Evolutionary conservation across 2,113 vertebrate species (phyloP), one percentile per base, ranked within the genome.

Genomic region (Sinocyclocheilus anophthalmus): DNA sequence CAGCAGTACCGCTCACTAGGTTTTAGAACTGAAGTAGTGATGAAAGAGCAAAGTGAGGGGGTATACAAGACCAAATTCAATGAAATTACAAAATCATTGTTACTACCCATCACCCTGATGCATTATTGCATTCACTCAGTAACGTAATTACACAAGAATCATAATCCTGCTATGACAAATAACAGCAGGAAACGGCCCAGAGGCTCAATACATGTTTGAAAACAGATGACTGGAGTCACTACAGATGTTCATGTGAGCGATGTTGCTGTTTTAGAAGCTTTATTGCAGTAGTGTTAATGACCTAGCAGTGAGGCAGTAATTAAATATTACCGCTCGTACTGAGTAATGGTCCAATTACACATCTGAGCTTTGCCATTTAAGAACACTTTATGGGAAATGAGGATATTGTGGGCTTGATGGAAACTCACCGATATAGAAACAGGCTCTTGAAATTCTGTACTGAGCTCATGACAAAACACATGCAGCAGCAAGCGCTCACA

Each of bases 401-500:
- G 81, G 81, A 73, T 72, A 30, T 50, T 70, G 45, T 53, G 73
- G 59, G 42, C 8, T 61, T 24, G 14, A 55, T 13, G 12, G 11
- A 26, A 30, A 97, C 98, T 98, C 94, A 99, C 98, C 93, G 98
- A 96, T 90, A 91, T 93, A 85, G 97, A 93, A 84, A 99, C 98
- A 22, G 98, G 97, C 92, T 99, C 96, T 72, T 98, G 96, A 93
- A 99, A 99, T 90, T 97, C 97, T 89, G 97, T 96, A 88, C 98
- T 99, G 93, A 99, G 94, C 92, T 98, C 97, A 87, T 99, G 97
- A 90, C 98, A 99, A 92, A 97, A 99, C 87, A 99, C 92, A 92
- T 97, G 96, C 88, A 99, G 96, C 88, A 99, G 95, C 90, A 99
- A 96, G 76, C 98, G 97, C 91, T 99, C 97, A 93, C 97, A 99